These are phyloP conservation scores for Plebejus anna DNA, from an alignment of 2,888 invertebrate genomes.

Conservation along the genomic window DNA sequence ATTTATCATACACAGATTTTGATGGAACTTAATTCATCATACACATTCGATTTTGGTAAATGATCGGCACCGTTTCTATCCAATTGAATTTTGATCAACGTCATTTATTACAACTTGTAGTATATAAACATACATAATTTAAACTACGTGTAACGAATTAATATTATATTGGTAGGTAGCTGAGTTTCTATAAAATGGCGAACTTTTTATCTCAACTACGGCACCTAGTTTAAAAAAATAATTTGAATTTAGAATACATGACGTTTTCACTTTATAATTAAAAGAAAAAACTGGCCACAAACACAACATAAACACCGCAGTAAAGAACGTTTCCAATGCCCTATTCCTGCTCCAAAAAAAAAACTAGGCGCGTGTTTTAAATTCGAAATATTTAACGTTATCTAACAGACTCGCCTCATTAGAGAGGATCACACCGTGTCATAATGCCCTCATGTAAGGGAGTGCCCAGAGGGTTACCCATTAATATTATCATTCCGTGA, in stretches of 20 bases:
- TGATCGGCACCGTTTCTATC: not conserved
- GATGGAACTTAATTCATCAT: constrained; percentile 49
- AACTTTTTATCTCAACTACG: not conserved
- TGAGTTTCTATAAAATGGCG: not conserved
- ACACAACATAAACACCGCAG: not conserved
- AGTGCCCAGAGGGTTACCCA: constrained; percentile 10
- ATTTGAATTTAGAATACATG: not conserved
- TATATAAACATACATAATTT: too few relatives aligned
- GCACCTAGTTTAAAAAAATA: not conserved
- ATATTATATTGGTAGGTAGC: too few relatives aligned
- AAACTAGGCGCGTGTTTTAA: not conserved
- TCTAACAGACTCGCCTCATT: constrained; percentile 14
- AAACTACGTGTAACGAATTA: too few relatives aligned
- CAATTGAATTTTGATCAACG: constrained; percentile 6
- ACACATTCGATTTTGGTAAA: constrained; percentile 46
- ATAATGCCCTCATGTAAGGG: constrained; percentile 10
- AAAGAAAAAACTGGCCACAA: not conserved
- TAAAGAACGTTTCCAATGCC: not conserved
- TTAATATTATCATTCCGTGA: constrained; percentile 19
- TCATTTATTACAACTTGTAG: not conserved
- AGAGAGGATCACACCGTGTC: constrained; percentile 17
- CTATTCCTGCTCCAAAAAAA: not conserved
- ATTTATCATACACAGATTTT: constrained; percentile 42
- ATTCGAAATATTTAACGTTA: not conserved
- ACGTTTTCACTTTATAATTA: not conserved